Evolutionary conservation across 2,888 invertebrate genomes (phyloP).

Genomic region (Orchesellides sinensis): DNA sequence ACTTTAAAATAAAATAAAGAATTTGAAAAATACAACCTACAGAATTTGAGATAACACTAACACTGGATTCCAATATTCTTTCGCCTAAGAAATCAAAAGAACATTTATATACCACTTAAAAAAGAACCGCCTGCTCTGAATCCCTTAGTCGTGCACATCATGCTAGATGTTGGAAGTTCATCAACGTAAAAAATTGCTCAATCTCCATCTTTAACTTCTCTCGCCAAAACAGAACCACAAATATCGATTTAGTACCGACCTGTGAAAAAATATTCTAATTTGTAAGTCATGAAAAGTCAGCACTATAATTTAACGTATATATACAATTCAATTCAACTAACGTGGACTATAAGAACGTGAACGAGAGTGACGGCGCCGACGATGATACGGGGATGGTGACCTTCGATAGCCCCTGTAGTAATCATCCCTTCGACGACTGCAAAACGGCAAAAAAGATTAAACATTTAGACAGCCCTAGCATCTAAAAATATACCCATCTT

Average conservation of each 20-base stretch:
- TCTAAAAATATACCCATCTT: too few relatives aligned
- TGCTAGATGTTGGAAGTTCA: constrained; percentile 36
- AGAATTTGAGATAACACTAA: too few relatives aligned
- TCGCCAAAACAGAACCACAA: neutral
- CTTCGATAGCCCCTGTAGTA: constrained; percentile 77
- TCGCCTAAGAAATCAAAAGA: constrained; percentile 40
- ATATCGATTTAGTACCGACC: constrained; percentile 52
- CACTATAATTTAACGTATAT: neutral
- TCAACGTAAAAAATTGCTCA: constrained; percentile 21
- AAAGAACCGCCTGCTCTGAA: constrained; percentile 34
- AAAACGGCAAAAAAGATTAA: neutral
- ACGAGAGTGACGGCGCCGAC: constrained; percentile 84
- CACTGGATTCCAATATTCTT: too few relatives aligned
- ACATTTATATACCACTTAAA: constrained; percentile 52
- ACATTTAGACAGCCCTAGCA: too few relatives aligned
- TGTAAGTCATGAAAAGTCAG: neutral
- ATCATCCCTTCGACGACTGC: constrained; percentile 71
- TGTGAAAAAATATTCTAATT: too few relatives aligned
- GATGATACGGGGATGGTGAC: constrained; percentile 84
- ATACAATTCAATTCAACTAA: constrained; percentile 76
- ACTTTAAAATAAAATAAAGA: neutral
- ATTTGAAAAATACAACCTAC: neutral
- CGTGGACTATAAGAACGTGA: constrained; percentile 88
- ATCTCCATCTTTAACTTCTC: neutral
- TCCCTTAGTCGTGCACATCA: constrained; percentile 32